phyloP scores from a whole-genome alignment of 1,140 invertebrate genomes.

The Sarcophaga peregrina region DNA sequence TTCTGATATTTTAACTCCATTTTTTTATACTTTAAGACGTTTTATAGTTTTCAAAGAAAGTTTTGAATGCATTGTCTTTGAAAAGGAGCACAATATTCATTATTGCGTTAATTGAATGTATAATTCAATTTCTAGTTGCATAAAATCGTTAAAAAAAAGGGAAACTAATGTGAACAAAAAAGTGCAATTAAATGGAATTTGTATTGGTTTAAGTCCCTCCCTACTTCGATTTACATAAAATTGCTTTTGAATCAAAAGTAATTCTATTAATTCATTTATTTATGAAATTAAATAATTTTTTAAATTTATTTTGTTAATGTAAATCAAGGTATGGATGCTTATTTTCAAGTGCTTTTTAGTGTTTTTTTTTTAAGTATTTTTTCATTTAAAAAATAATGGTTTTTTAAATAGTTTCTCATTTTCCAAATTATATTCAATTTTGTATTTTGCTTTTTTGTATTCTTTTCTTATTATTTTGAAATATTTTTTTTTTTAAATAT shows the following conservation, averaged over 20 bases:
- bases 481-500: not conserved
- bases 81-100: too few species aligned
- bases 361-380: not conserved
- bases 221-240: not conserved
- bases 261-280: not conserved
- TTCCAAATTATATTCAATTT: constrained; percentile 25
- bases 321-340: not conserved
- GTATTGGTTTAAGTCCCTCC: not conserved
- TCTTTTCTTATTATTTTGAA: constrained; percentile 12
- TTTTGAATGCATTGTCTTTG: too few species aligned
- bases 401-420: constrained; percentile 23
- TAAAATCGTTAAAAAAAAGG: not conserved
- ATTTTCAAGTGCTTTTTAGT: constrained; percentile 13
- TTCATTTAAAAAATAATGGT: constrained; percentile 26
- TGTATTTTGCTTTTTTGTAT: constrained; percentile 18
- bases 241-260: not conserved
- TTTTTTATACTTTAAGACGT: too few species aligned
- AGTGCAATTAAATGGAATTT: constrained; percentile 44
- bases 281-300: constrained; percentile 9
- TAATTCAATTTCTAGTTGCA: too few species aligned
- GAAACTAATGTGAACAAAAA: constrained; percentile 37
- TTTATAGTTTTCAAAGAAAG: too few species aligned
- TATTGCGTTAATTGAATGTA: too few species aligned
- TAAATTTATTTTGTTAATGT: constrained; percentile 38
- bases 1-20: too few species aligned